Conservation (phyloP, 2,888 invertebrate genomes). For the Icerya purchasi region DNA sequence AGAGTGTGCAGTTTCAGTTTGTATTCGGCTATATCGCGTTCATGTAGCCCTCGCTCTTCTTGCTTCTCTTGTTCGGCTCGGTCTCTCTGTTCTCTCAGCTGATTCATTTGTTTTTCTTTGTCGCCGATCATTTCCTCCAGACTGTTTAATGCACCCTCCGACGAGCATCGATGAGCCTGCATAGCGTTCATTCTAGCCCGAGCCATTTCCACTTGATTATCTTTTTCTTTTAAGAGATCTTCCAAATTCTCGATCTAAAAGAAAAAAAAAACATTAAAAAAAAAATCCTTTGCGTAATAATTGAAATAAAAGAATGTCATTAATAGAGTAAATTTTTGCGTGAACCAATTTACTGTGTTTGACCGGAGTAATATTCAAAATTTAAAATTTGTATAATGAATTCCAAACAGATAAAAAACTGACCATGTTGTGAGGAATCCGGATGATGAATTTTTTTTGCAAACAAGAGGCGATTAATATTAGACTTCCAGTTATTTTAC, state of each 20-base stretch:
- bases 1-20: conserved; percentile 80
- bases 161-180: conserved; percentile 84
- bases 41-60: conserved; percentile 64
- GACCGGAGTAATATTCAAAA: conserved; percentile 11
- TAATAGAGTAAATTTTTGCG: conserved; percentile 13
- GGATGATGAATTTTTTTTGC: too few relatives aligned
- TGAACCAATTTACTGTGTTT: conserved; percentile 15
- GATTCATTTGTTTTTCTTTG: conserved; percentile 92
- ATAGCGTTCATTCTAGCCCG: conserved; percentile 71
- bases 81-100: conserved; percentile 80
- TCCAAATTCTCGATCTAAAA: conserved; percentile 86
- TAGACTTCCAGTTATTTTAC: too few relatives aligned
- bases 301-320: conserved; percentile 1
- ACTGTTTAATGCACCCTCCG: conserved; percentile 76
- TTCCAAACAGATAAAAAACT: too few relatives aligned
- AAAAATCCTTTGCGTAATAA: conserved; percentile 8
- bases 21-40: conserved; percentile 80
- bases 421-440: too few relatives aligned
- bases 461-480: too few relatives aligned
- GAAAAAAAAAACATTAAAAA: conserved; percentile 10
- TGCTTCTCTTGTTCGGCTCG: conserved; percentile 87
- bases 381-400: too few relatives aligned
- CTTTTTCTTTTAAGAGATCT: conserved; percentile 90
- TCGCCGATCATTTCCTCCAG: conserved; percentile 89
- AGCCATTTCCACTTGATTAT: conserved; percentile 91